phyloP scores from a whole-genome alignment of 2,797 vertebrate genomes.

The Hirundo rustica region DNA sequence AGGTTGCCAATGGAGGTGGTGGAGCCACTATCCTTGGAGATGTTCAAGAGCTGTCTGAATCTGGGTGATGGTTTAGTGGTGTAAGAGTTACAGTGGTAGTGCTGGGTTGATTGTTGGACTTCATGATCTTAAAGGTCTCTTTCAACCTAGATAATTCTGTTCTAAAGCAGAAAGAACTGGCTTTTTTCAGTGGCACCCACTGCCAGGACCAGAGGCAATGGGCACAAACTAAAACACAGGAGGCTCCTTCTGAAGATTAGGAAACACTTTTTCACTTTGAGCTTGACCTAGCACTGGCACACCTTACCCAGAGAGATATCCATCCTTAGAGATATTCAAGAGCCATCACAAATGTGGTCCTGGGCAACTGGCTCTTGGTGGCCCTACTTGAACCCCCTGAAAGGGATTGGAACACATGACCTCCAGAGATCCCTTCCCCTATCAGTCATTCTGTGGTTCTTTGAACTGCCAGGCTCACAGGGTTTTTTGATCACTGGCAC shows the following conservation, averaged over 20 bases:
- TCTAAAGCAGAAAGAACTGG: background rate
- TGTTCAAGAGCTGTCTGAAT: background rate
- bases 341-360: background rate
- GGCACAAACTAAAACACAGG: background rate
- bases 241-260: background rate
- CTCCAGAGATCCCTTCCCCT: background rate
- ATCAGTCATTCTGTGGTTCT: background rate
- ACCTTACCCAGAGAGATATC: background rate
- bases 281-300: background rate
- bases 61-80: background rate
- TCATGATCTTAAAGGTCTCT: background rate
- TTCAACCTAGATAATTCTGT: background rate
- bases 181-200: background rate
- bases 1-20: rapidly evolving
- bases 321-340: background rate
- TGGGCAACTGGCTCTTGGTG: background rate
- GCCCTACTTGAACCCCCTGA: background rate
- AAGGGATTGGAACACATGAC: rapidly evolving
- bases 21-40: background rate
- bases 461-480: background rate
- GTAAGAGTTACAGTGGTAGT: background rate
- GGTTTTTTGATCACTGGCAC: background rate
- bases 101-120: background rate
- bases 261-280: background rate
- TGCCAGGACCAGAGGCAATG: background rate